Evolutionary conservation across 2,888 invertebrate species (phyloP).

Genomic region (Pecten maximus): DNA sequence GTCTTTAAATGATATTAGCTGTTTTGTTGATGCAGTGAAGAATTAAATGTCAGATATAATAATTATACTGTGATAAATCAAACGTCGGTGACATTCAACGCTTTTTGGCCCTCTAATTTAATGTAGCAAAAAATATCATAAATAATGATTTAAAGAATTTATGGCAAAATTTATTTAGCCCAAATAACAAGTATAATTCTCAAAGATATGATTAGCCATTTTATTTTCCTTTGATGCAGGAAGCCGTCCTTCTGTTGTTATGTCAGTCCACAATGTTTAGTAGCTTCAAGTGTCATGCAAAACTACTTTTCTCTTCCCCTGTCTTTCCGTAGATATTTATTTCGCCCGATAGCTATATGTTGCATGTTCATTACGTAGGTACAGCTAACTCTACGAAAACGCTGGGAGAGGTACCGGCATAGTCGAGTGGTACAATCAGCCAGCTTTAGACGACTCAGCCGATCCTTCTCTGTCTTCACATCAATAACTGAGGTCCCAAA

Average conservation of each 20-base stretch:
- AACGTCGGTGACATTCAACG: too few species aligned
- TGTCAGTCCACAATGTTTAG: neutral
- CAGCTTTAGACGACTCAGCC: slow-evolving; percentile 71
- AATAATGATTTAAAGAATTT: too few species aligned
- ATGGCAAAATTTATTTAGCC: too few species aligned
- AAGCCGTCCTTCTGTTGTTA: neutral
- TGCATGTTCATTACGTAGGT: slow-evolving; percentile 60
- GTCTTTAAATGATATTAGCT: too few species aligned
- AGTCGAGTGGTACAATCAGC: slow-evolving; percentile 70
- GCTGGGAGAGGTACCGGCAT: slow-evolving; percentile 70
- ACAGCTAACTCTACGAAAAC: slow-evolving; percentile 67
- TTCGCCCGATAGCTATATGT: slow-evolving; percentile 37
- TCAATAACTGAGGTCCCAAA: slow-evolving; percentile 74
- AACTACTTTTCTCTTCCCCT: slow-evolving; percentile 20
- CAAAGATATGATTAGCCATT: too few species aligned
- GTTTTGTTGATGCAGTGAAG: too few species aligned
- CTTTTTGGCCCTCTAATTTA: too few species aligned
- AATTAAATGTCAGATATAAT: too few species aligned
- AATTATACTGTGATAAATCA: too few species aligned
- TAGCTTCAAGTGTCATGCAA: slow-evolving; percentile 33
- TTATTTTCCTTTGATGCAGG: neutral
- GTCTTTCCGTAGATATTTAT: neutral
- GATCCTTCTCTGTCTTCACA: slow-evolving; percentile 74
- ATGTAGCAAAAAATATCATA: too few species aligned
- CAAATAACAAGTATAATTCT: too few species aligned